Evolutionary conservation across 2,797 vertebrate species (phyloP).

Genomic region (Dryobates pubescens): DNA sequence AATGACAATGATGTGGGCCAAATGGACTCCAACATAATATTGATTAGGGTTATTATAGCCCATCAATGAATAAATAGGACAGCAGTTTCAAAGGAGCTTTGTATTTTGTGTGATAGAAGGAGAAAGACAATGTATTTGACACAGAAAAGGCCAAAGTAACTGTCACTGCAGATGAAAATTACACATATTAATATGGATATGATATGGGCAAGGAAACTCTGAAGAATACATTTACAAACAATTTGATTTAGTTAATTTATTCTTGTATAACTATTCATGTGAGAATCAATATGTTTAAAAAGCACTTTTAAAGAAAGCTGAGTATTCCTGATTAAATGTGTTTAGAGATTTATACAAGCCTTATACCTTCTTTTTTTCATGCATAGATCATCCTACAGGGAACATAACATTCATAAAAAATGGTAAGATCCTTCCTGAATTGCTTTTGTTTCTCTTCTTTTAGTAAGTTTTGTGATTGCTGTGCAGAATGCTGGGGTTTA

Average conservation of each 20-base stretch:
- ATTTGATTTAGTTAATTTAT: not conserved
- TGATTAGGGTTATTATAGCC: conserved; percentile 43
- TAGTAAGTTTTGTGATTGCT: not conserved
- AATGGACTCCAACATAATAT: conserved; percentile 44
- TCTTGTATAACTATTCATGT: not conserved
- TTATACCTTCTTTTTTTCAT: not conserved
- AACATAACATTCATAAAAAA: not conserved
- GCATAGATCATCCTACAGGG: not conserved
- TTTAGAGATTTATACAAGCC: not conserved
- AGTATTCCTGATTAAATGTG: not conserved
- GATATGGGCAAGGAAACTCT: not conserved
- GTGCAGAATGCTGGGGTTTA: not conserved
- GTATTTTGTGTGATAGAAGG: not conserved
- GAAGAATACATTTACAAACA: not conserved
- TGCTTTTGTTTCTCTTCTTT: not conserved
- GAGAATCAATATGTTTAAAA: not conserved
- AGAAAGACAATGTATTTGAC: conserved; percentile 3
- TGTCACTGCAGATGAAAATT: conserved; percentile 1
- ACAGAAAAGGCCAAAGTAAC: not conserved
- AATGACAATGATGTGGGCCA: conserved; percentile 3
- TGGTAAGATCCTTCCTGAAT: not conserved
- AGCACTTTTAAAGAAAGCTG: not conserved
- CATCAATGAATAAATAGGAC: conserved; percentile 35
- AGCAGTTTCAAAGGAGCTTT: conserved; percentile 2
- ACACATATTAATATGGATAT: not conserved